Base-by-base conservation (phyloP, 2,797 vertebrate genomes). In the Sebastes alutus region DNA sequence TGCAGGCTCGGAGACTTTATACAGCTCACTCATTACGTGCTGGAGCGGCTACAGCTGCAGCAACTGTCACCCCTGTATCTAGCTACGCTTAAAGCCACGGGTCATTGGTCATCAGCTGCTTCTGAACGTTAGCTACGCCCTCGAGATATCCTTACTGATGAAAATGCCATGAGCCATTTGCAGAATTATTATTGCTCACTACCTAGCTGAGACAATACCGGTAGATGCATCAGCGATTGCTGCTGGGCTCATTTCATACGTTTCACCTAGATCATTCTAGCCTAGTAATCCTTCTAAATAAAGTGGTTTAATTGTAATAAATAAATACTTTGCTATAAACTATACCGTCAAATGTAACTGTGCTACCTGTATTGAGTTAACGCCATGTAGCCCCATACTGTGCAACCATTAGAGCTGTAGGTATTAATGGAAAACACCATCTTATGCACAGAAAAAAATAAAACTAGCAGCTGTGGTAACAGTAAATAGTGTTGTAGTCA, bases 21-120 rank as follows among this genome's bases (percentile, higher is more conserved):
- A 33, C 62, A 61, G 66, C 66, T 76, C 61, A 42, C 52, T 77
- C 62, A 80, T 84, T 65, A 77, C 8, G n/a, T 32, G 55, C 33
- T 75, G 77, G 58, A 83, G 77, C 33, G 8, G 42, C 73, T 38
- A 8, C 73, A 67, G 64, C 77, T 72, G 49, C 75, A 83, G 54
- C 67, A 25, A 38, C 65, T 29, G 12, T 77, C 82, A 68, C 64
- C 64, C 12, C 61, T 61, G 74, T 55, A 77, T 74, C 64, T 46
- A 2, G 1, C 46, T 49, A 49, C 46, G 10, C 58, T 64, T 79
- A 25, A 73, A 83, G 32, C 23, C 35, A 75, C 2, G 69, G 75
- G 61, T 83, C 83, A 77, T 1, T 66, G 74, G 79, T 75, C 74
- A 75, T 86, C 81, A 72, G 70, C 64, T 81, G 80, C 63, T 63